Evolutionary conservation across 2,888 invertebrate species (phyloP).

Genomic region (Eupeodes luniger): DNA sequence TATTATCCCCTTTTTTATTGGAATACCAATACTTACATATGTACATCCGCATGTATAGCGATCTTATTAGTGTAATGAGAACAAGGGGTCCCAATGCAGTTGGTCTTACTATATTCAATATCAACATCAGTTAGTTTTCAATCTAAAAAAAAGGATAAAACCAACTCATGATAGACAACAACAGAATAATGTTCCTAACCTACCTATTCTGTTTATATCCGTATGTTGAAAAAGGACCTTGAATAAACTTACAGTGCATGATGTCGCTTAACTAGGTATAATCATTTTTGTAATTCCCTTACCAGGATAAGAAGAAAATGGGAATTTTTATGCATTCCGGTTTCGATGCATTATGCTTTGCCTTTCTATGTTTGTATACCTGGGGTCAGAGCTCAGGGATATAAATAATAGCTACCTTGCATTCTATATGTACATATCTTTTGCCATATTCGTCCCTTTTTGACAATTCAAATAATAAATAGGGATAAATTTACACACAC

Average conservation of each 20-base stretch:
- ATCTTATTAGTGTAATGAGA: conserved; percentile 27
- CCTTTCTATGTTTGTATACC: neutral
- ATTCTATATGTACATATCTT: neutral
- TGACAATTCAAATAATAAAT: conserved; percentile 24
- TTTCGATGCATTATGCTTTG: neutral
- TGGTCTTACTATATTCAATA: conserved; percentile 19
- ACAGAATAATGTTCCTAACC: neutral
- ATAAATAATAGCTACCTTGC: neutral
- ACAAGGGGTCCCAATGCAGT: neutral
- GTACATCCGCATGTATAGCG: neutral
- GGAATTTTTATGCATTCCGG: conserved; percentile 27
- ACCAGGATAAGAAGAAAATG: conserved; percentile 16
- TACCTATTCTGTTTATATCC: neutral
- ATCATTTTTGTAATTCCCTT: conserved; percentile 6
- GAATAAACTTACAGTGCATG: conserved; percentile 8
- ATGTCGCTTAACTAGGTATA: neutral
- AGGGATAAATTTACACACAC: neutral
- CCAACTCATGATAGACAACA: conserved; percentile 5
- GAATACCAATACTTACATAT: neutral
- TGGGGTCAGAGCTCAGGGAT: neutral
- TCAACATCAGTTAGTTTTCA: too few species aligned
- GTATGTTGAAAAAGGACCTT: neutral
- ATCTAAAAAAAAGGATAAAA: neutral
- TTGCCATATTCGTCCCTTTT: conserved; percentile 18
- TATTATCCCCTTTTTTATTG: neutral